phyloP scores from a whole-genome alignment of 2,797 vertebrate genomes.

The Emys orbicularis region DNA sequence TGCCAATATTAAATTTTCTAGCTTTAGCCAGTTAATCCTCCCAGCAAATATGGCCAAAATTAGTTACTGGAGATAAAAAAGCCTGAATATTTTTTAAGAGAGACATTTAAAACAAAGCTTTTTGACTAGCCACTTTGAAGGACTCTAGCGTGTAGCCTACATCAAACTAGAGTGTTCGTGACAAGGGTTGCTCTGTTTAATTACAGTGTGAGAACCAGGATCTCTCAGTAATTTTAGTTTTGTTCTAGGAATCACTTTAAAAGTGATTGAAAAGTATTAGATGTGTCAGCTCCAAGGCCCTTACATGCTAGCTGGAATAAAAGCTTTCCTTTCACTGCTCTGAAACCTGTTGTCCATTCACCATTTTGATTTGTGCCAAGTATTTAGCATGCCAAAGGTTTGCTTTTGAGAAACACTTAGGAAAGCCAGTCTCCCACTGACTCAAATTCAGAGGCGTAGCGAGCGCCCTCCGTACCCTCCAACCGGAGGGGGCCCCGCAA shows the following conservation, averaged over 20 bases:
- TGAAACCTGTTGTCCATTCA: neutral
- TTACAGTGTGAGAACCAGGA: slow-evolving; percentile 1
- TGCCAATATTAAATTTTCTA: neutral
- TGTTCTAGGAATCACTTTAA: slow-evolving; percentile 45
- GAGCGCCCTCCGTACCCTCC: too few relatives aligned
- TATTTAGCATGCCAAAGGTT: slow-evolving; percentile 27
- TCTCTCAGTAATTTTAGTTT: slow-evolving; percentile 19
- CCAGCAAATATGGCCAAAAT: slow-evolving; percentile 4
- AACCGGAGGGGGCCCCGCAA: too few relatives aligned
- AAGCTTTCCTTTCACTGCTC: slow-evolving; percentile 40
- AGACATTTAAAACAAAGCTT: neutral
- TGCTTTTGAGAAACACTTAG: slow-evolving; percentile 15
- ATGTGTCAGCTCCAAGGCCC: slow-evolving; percentile 38
- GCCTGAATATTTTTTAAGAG: neutral
- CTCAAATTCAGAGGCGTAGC: neutral
- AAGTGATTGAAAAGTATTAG: slow-evolving; percentile 35
- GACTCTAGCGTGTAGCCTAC: neutral
- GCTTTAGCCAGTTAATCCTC: neutral
- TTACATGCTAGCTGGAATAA: slow-evolving; percentile 47
- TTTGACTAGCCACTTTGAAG: slow-evolving; percentile 1
- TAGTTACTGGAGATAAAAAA: slow-evolving; percentile 9
- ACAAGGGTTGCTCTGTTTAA: slow-evolving; percentile 39
- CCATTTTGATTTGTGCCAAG: slow-evolving; percentile 48
- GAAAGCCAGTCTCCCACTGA: slow-evolving; percentile 9
- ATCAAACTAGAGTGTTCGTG: neutral